These are phyloP conservation scores for Hoplias malabaricus DNA, from an alignment of 2,113 vertebrate genomes.

Conservation along the genomic window DNA sequence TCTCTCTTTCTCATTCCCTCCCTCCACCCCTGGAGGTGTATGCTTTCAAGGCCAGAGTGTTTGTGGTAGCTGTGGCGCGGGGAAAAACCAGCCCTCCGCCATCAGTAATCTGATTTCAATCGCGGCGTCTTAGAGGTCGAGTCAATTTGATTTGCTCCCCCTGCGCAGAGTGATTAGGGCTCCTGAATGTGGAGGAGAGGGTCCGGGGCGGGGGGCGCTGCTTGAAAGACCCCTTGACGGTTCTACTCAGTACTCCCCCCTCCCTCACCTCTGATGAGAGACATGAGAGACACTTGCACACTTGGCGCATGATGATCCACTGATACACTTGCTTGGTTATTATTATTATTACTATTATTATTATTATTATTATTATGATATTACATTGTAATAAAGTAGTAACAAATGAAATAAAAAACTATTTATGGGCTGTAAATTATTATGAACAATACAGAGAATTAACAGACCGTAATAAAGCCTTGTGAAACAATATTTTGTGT, in stretches of 20 bases:
- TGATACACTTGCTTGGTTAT: no score
- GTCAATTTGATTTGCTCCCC: constrained; percentile 71
- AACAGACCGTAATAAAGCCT: no score
- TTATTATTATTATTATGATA: no score
- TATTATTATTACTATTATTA: no score
- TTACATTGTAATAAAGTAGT: no score
- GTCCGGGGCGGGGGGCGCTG: constrained; percentile 60
- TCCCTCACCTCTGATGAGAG: neutral
- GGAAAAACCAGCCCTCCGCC: constrained; percentile 66
- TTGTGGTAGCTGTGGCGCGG: constrained; percentile 64
- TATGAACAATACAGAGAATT: no score
- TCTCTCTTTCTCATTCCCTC: constrained; percentile 42
- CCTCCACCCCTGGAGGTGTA: constrained; percentile 58
- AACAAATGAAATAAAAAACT: no score
- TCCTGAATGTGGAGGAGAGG: constrained; percentile 19
- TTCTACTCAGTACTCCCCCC: constrained; percentile 15
- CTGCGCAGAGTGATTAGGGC: constrained; percentile 63
- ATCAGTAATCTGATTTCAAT: constrained; percentile 75
- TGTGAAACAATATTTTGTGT: no score
- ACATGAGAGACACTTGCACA: neutral
- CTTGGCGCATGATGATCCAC: neutral
- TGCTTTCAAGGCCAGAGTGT: constrained; percentile 72
- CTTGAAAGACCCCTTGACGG: constrained; percentile 66
- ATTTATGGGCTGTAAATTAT: no score
- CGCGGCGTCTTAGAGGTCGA: constrained; percentile 66